Conservation (phyloP, 1,140 invertebrate species). For the Spodoptera frugiperda region DNA sequence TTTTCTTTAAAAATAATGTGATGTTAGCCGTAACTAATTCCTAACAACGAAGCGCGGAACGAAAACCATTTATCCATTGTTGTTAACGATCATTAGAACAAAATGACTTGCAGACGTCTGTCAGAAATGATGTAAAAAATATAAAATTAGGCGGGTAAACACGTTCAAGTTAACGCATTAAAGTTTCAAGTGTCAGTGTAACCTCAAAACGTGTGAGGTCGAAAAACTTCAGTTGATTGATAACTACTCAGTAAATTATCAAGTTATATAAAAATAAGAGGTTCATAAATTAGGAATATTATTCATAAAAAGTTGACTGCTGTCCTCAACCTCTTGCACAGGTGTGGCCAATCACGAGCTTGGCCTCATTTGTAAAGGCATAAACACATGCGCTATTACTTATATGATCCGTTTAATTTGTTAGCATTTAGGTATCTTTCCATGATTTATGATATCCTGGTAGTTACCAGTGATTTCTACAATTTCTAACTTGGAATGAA, state of each 20-base stretch:
- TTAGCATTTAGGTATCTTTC: constrained; percentile 22
- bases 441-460: constrained; percentile 23
- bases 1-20: constrained; percentile 13
- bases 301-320: constrained; percentile 52
- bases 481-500: not conserved
- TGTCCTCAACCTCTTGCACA: constrained; percentile 51
- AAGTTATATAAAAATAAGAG: constrained; percentile 43
- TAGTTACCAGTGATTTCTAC: constrained; percentile 22
- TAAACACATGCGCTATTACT: constrained; percentile 37
- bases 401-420: constrained; percentile 39
- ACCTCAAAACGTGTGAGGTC: constrained; percentile 36
- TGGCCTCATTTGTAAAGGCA: constrained; percentile 39
- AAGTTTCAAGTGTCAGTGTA: constrained; percentile 20
- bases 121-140: constrained; percentile 32
- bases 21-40: constrained; percentile 18
- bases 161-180: constrained; percentile 10
- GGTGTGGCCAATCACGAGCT: constrained; percentile 56
- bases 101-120: constrained; percentile 27
- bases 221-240: constrained; percentile 40
- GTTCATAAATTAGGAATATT: constrained; percentile 53
- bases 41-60: constrained; percentile 26
- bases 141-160: constrained; percentile 2
- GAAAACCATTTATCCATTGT: constrained; percentile 37
- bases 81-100: constrained; percentile 39
- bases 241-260: constrained; percentile 29